Evolutionary conservation across 2,888 invertebrate species (phyloP).

Genomic region (Andrena hattorfiana): DNA sequence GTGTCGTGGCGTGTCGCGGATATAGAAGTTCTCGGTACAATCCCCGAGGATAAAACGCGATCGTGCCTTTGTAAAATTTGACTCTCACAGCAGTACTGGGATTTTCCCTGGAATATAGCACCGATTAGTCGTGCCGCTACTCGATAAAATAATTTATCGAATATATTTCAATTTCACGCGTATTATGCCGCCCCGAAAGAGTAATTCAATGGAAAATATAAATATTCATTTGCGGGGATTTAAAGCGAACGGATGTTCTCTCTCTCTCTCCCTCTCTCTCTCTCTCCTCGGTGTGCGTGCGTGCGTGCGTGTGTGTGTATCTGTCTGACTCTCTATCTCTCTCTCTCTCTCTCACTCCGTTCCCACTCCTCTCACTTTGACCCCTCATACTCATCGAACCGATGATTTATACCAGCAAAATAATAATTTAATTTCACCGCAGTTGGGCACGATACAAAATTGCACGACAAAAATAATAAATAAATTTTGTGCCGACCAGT

Average conservation of each 20-base stretch:
- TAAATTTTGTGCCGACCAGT: constrained; percentile 81
- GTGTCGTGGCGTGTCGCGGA: background rate
- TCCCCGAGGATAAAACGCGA: constrained; percentile 50
- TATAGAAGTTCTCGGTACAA: constrained; percentile 17
- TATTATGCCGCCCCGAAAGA: constrained; percentile 84
- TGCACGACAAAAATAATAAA: constrained; percentile 85
- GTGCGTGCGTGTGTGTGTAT: too few relatives aligned
- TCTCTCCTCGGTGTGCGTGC: constrained; percentile 9
- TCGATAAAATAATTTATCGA: constrained; percentile 85
- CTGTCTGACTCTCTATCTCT: constrained; percentile 24
- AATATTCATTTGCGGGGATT: constrained; percentile 84
- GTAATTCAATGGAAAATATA: constrained; percentile 85
- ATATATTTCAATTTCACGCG: constrained; percentile 84
- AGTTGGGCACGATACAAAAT: constrained; percentile 83
- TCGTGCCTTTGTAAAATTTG: constrained; percentile 61
- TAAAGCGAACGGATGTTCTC: constrained; percentile 76
- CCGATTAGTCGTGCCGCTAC: constrained; percentile 82
- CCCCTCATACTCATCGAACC: constrained; percentile 63
- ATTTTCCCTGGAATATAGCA: constrained; percentile 76
- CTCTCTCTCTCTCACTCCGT: constrained; percentile 30
- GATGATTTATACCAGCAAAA: constrained; percentile 84
- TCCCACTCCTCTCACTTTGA: constrained; percentile 32
- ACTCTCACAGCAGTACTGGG: constrained; percentile 55
- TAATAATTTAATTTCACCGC: constrained; percentile 85
- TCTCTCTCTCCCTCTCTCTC: constrained; percentile 43